phyloP scores from a whole-genome alignment of 2,797 vertebrate species.

The Todus mexicanus region DNA sequence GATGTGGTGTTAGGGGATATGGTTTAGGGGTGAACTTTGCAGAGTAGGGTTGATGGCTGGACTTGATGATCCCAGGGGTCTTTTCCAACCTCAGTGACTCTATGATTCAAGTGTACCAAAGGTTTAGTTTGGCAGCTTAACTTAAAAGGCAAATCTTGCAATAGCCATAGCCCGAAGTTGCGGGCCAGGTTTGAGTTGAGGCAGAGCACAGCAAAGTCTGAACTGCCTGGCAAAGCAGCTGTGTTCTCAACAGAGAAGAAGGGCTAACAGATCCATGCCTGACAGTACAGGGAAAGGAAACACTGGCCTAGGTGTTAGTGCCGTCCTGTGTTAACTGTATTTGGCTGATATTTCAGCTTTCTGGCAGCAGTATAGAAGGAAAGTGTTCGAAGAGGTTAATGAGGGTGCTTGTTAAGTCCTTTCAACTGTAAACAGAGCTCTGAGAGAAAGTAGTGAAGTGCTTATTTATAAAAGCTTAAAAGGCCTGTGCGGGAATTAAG shows the following conservation, averaged over 20 bases:
- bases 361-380: neutral
- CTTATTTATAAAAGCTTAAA: neutral
- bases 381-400: neutral
- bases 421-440: neutral
- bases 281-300: neutral
- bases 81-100: no score
- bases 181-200: neutral
- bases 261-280: neutral
- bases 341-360: neutral
- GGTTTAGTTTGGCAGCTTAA: neutral
- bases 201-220: neutral
- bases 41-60: no score
- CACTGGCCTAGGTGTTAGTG: neutral
- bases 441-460: neutral
- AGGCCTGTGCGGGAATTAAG: neutral
- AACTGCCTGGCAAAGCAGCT: neutral
- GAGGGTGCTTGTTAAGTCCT: neutral
- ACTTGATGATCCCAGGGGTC: no score
- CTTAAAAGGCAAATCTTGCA: neutral
- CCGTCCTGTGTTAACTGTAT: fast-evolving
- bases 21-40: no score
- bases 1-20: no score
- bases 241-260: neutral
- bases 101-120: neutral
- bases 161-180: fast-evolving